A percentile compares a stretch with the other conserved stretches of the same genome.
Evolutionary conservation across 2,888 invertebrate genomes (phyloP).

Genomic region (Tetropium fuscum): DNA sequence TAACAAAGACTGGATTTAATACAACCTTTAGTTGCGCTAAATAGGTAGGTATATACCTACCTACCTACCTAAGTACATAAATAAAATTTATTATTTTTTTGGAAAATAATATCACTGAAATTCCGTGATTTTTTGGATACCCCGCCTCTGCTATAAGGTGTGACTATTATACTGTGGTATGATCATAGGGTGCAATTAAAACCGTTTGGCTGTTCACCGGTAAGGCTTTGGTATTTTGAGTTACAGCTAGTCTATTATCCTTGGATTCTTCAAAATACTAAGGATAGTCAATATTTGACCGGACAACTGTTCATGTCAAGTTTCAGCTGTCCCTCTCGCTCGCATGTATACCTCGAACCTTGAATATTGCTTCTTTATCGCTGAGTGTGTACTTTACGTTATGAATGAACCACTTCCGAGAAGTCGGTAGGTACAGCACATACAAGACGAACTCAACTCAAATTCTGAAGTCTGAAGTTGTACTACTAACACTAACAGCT

Average conservation of each 20-base stretch:
- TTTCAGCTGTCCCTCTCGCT: slow-evolving; percentile 7
- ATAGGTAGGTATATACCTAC: too few species aligned
- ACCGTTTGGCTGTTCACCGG: slow-evolving; percentile 27
- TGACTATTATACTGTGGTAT: too few species aligned
- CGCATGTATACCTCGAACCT: not conserved
- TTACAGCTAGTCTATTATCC: slow-evolving; percentile 18
- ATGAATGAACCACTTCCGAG: slow-evolving; percentile 33
- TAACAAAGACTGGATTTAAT: too few species aligned
- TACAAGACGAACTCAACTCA: slow-evolving; percentile 42
- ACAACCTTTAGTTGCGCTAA: too few species aligned
- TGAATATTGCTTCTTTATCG: slow-evolving; percentile 10
- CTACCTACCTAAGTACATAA: too few species aligned
- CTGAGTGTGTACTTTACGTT: slow-evolving; percentile 21
- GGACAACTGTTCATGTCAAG: slow-evolving; percentile 15
- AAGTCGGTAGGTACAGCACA: slow-evolving; percentile 27
- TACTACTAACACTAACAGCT: too few species aligned
- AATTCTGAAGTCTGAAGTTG: too few species aligned
- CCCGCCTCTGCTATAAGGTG: too few species aligned
- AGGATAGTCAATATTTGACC: slow-evolving; percentile 10
- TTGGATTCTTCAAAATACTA: slow-evolving; percentile 1
- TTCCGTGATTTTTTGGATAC: too few species aligned
- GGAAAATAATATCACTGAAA: too few species aligned
- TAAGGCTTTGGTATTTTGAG: slow-evolving; percentile 28
- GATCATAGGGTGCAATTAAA: slow-evolving; percentile 28
- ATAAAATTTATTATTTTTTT: too few species aligned